Conservation (phyloP, 2,888 invertebrate genomes). For the Myathropa florea region DNA sequence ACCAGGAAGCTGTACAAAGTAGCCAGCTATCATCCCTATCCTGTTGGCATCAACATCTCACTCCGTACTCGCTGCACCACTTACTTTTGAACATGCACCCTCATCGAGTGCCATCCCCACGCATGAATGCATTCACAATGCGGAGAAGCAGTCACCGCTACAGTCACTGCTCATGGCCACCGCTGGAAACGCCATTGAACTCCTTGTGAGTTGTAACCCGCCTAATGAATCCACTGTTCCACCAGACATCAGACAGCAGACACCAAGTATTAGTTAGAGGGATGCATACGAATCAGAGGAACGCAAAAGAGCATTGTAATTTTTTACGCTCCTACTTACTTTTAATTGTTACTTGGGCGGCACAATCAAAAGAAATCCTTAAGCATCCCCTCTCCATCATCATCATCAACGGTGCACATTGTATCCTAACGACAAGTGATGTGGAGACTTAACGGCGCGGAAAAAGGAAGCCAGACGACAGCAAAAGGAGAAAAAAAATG, state of each 20-base stretch:
- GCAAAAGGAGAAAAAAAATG: background rate
- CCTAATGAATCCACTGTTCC: constrained; percentile 7
- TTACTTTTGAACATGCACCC: constrained; percentile 2
- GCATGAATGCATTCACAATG: background rate
- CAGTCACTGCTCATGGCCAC: constrained; percentile 5
- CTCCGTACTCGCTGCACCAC: background rate
- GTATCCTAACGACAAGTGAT: constrained; percentile 17
- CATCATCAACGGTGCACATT: constrained; percentile 4
- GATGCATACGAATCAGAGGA: background rate
- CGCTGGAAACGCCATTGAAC: constrained; percentile 61
- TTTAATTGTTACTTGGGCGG: constrained; percentile 70
- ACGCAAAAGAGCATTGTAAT: constrained; percentile 62
- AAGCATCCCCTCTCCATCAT: constrained; percentile 10
- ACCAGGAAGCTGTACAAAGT: background rate
- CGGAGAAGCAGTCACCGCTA: background rate
- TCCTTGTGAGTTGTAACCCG: constrained; percentile 1
- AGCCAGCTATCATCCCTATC: background rate
- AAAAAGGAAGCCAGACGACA: constrained; percentile 50
- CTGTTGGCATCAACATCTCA: background rate
- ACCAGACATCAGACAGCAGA: background rate
- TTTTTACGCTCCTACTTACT: constrained; percentile 67
- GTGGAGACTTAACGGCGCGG: constrained; percentile 33
- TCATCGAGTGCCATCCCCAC: constrained; percentile 25
- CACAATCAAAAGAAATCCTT: constrained; percentile 52
- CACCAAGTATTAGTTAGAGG: background rate